Base-by-base conservation (phyloP, 2,888 invertebrate genomes). In the Lymantria dispar region DNA sequence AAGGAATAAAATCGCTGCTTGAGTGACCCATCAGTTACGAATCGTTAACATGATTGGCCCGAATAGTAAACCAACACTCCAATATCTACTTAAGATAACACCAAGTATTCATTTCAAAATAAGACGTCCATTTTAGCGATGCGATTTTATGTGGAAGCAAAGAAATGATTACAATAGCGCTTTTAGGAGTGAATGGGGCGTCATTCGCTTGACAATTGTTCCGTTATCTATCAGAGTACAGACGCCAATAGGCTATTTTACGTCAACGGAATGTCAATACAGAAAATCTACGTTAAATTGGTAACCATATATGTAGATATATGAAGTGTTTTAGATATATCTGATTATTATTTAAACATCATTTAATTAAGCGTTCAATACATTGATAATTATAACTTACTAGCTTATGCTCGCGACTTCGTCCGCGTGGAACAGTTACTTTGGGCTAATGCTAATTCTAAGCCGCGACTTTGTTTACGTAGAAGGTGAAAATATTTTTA, bases 211-310 rank as follows among this genome's bases (percentile, higher is more conserved):
- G 45, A 39, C 51, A 44, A 56, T 62, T 54, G 54, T 47, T 22
- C 43, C 60, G 58, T 38, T 70, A 70, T 68, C 68, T 65, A 51
- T 56, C 44, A 45, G 52, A 47, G 12, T 38, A 43, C 52, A 54
- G 54, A 45, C 48, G n/a, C 43, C 43, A 52, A 48, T 51, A 36
- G 45, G 46, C 54, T 36, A 49, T 45, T 62, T 54, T 12, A 41
- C 13, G 38, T 46, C 46, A 41, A 14, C 43, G 8, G 33, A 39
- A 30, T 36, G n/a, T n/a, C n/a, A n/a, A n/a, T n/a, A n/a, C n/a
- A n/a, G n/a, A n/a, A n/a, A n/a, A 22, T 39, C 33, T 33, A 33
- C 8, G 1, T 3, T 38, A 38, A 3, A 38, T 38, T 38, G 7
- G 7, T 2, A 12, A 7, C 38, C 37, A n/a, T n/a, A n/a, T 38